Base-by-base conservation (phyloP, 2,113 vertebrate genomes). In the Strigops habroptila region DNA sequence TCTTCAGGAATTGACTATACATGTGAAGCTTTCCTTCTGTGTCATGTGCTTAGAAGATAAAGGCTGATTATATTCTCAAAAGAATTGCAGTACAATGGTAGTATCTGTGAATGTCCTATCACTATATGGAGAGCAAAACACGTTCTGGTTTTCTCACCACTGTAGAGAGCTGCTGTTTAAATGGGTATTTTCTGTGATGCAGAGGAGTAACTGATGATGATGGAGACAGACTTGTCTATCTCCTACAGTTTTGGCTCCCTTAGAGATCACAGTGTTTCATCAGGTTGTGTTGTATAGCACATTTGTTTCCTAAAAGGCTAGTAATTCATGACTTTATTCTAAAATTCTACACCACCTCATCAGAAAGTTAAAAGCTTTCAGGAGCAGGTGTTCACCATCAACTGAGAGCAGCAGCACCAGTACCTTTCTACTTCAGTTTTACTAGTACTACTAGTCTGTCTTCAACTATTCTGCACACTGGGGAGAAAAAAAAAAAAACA, bases 141-240 rank as follows among this genome's bases (percentile, higher is more conserved):
- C 19, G 16, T 41, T 14, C n/a, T 24, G 28, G 15, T 31, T 67
- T 78, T 89, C 28, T 88, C 21, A 55, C 10, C 43, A 21, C 13
- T 30, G 12, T 19, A 10, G 51, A 37, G 43, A 48, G n/a, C 63
- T 52, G 35, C 39, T 67, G 7, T 69, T 51, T 33, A 14, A 67
- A 24, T 2, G 46, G 31, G 16, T 59, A 19, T 55, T 84, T 22
- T 28, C 3, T 81, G 25, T 51, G 55, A 73, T 44, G 31, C 25
- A 77, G n/a, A 44, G 13, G 18, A 87, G 7, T 49, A 84, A 57
- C 7, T 60, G 25, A 82, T 79, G 37, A 23, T 52, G 30, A 46
- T n/a, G 46, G 24, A 55, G 18, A 70, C 0, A 8, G 8, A 14
- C 3, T 2, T 0, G 1, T 17, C 9, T 28, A 0, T n/a, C n/a